phyloP scores from a whole-genome alignment of 2,888 invertebrate genomes.

The Nemotelus pantherinus region DNA sequence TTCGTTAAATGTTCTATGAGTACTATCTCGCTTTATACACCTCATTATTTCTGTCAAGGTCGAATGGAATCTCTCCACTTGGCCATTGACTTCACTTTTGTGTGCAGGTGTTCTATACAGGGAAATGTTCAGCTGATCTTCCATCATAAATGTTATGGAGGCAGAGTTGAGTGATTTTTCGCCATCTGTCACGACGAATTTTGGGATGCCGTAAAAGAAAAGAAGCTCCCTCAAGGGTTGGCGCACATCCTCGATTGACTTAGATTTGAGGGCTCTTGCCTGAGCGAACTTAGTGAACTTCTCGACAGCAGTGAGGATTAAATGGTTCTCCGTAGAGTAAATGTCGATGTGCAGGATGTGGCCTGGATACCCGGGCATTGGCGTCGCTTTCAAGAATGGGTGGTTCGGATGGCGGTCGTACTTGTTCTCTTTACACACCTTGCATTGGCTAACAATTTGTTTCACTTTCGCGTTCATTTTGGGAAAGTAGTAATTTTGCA shows the following conservation, averaged over 20 bases:
- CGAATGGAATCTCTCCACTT: conserved; percentile 13
- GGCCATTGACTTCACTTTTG: conserved; percentile 36
- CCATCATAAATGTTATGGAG: conserved; percentile 1
- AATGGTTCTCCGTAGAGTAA: conserved; percentile 40
- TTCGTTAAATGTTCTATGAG: conserved; percentile 5
- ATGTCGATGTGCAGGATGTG: conserved; percentile 42
- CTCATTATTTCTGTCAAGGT: conserved; percentile 23
- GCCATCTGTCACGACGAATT: conserved; percentile 32
- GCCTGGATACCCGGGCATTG: conserved; percentile 31
- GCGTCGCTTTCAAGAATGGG: conserved; percentile 21
- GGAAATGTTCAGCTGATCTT: conserved; percentile 15
- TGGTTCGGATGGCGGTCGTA: conserved; percentile 44
- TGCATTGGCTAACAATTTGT: conserved; percentile 29
- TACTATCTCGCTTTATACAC: conserved; percentile 5
- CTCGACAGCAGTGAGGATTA: conserved; percentile 47
- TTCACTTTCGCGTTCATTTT: conserved; percentile 46
- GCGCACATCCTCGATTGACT: conserved; percentile 37
- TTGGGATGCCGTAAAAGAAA: conserved; percentile 22
- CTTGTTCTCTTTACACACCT: conserved; percentile 45
- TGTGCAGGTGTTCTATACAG: conserved; percentile 9
- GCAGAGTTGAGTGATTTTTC: neutral
- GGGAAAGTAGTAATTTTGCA: conserved; percentile 46
- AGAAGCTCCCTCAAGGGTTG: conserved; percentile 36
- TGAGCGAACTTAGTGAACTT: conserved; percentile 48
- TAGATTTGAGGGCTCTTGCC: conserved; percentile 23